Evolutionary conservation across 2,113 vertebrate genomes (phyloP), one percentile per base, ranked within the genome.

Genomic region (Chelonoidis abingdonii): DNA sequence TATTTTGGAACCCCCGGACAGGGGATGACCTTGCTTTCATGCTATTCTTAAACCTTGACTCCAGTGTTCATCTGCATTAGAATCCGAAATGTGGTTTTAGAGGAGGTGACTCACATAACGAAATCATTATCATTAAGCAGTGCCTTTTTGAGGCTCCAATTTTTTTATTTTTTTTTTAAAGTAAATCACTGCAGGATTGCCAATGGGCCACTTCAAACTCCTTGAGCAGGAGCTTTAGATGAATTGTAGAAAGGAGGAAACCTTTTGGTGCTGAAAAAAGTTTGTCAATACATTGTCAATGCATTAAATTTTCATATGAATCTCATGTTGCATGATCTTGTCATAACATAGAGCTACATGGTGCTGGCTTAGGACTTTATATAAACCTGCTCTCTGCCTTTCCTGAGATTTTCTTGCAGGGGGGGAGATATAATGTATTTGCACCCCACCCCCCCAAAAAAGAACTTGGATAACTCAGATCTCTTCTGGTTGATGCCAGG

Each of bases 211-310:
- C 88, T 93, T 96, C 78, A 92, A 86, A 94, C 50, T 47, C 89
- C 59, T 56, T 57, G 83, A 97, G 83, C 50, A 89, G 93, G 83
- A 91, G 86, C 88, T 97, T 96, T 93, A 87, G 91, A 92, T 84
- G 50, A 90, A 56, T 88, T 90, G 62, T 80, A 90, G 54, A 90
- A 90, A 87, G 81, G 65, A 89, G 84, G 84, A 84, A 89, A 49
- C 31, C 27, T 91, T 96, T 89, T 95, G 86, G 88, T 95, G 86
- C 92, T 94, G 82, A 76, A 91, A 89, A 52, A 87, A 91, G 75
- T 93, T 94, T 94, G 91, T 94, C 86, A 90, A 22, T n/a, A 57
- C 76, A 25, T 50, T 89, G 78, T 89, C 76, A 38, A 29, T 84
- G 78, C 86, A 84, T 93, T 91, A 94, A 65, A 79, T 84, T 49